Conservation (phyloP, 1,140 invertebrate species). For the Atopsyche davidsoni region DNA sequence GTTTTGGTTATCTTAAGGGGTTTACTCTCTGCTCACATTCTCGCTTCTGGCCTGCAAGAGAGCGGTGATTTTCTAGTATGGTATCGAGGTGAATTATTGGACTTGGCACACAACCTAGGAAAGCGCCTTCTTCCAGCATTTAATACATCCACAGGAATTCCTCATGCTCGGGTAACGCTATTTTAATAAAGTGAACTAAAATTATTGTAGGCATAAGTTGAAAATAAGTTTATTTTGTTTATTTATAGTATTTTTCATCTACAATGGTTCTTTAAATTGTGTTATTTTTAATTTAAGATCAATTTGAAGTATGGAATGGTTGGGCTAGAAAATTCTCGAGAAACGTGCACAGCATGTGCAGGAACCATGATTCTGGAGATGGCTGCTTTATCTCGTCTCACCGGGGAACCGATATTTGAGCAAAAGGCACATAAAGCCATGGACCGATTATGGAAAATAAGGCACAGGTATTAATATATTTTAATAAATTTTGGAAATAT, state of each 20-base stretch:
- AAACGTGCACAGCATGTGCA: conserved; percentile 97
- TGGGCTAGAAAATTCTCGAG: conserved; percentile 66
- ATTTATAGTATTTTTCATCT: background rate
- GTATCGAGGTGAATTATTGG: conserved; percentile 87
- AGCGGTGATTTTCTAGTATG: conserved; percentile 72
- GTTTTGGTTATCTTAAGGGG: conserved; percentile 59
- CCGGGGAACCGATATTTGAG: conserved; percentile 90
- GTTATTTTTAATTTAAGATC: conserved; percentile 54
- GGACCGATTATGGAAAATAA: conserved; percentile 92
- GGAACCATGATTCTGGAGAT: conserved; percentile 97
- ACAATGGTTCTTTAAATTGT: background rate
- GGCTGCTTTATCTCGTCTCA: conserved; percentile 88
- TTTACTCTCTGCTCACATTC: conserved; percentile 86
- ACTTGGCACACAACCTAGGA: conserved; percentile 89
- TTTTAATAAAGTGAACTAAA: too few species aligned
- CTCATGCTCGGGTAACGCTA: conserved; percentile 76
- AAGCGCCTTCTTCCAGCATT: conserved; percentile 91
- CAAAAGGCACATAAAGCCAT: conserved; percentile 92
- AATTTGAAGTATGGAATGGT: conserved; percentile 87
- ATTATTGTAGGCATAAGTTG: background rate
- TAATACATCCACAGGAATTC: conserved; percentile 96
- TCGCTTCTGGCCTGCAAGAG: conserved; percentile 76
- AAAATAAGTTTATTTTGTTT: background rate
- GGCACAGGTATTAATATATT: conserved; percentile 60
- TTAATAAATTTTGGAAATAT: conserved; percentile 3